Evolutionary conservation across 2,113 vertebrate species (phyloP).

Genomic region (Trogon melanurus): DNA sequence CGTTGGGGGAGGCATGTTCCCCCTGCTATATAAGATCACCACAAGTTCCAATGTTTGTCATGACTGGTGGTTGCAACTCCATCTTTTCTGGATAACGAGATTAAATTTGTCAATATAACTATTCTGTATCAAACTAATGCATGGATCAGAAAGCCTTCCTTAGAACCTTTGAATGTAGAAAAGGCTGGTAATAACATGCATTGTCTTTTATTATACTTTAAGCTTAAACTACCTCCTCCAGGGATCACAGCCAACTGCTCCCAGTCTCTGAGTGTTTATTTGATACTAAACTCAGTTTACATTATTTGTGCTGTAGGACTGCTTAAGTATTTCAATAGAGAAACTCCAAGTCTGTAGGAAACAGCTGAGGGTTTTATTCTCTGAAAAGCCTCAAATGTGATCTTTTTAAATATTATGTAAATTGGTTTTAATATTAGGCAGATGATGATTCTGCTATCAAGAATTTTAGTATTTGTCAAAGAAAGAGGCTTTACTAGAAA

Average conservation of each 20-base stretch:
- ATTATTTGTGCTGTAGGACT: not conserved
- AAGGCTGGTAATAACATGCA: not conserved
- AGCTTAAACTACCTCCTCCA: not conserved
- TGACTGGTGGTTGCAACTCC: not conserved
- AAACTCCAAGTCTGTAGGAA: not conserved
- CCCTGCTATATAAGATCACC: rapidly evolving
- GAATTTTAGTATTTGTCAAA: not conserved
- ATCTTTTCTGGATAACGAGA: not conserved
- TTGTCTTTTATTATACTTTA: not conserved
- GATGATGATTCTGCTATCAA: not conserved
- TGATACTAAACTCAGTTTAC: not conserved
- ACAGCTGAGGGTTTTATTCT: not conserved
- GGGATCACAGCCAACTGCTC: not conserved
- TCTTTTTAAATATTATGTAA: not conserved
- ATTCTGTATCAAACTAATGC: not conserved
- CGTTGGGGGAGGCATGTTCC: not conserved
- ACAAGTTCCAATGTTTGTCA: not conserved
- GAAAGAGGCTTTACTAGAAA: not conserved
- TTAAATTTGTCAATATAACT: not conserved
- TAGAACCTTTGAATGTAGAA: not conserved
- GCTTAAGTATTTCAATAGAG: not conserved
- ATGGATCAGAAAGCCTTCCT: not conserved
- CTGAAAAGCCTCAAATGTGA: not conserved
- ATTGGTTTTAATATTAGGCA: not conserved
- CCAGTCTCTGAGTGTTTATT: not conserved